phyloP scores from a whole-genome alignment of 2,888 invertebrate genomes.

The Griposia aprilina region DNA sequence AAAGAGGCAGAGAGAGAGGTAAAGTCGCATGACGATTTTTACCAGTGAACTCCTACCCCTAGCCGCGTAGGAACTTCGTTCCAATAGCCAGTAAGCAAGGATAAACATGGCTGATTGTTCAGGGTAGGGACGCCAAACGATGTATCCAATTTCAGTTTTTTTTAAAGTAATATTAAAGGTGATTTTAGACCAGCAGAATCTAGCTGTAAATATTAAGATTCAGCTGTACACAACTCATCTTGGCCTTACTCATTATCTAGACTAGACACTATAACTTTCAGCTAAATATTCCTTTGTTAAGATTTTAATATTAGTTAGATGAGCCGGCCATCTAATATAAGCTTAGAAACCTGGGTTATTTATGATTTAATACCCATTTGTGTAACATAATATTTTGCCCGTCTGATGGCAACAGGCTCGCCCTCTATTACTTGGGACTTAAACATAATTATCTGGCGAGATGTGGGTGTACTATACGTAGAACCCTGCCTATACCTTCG shows the following conservation, averaged over 20 bases:
- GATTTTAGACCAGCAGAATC: neutral
- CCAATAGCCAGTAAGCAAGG: neutral
- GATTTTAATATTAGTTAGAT: slow-evolving; percentile 2
- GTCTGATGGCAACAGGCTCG: no score
- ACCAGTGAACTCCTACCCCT: no score
- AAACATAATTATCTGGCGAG: no score
- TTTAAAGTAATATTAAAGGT: no score
- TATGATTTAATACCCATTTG: neutral
- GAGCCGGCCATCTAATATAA: neutral
- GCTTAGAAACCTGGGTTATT: neutral
- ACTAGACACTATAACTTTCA: neutral
- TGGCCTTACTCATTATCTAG: neutral
- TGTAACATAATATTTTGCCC: neutral
- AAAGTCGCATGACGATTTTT: no score
- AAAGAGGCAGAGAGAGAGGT: no score
- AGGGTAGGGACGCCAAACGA: neutral
- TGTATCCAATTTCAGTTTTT: neutral
- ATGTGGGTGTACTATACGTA: neutral
- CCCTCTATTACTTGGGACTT: no score
- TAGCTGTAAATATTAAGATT: neutral
- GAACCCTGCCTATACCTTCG: neutral
- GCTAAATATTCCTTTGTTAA: slow-evolving; percentile 2
- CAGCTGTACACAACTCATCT: neutral
- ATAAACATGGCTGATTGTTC: neutral
- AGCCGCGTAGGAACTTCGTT: no score